Evolutionary conservation across 2,797 vertebrate genomes (phyloP).

Genomic region (Myotis daubentonii): DNA sequence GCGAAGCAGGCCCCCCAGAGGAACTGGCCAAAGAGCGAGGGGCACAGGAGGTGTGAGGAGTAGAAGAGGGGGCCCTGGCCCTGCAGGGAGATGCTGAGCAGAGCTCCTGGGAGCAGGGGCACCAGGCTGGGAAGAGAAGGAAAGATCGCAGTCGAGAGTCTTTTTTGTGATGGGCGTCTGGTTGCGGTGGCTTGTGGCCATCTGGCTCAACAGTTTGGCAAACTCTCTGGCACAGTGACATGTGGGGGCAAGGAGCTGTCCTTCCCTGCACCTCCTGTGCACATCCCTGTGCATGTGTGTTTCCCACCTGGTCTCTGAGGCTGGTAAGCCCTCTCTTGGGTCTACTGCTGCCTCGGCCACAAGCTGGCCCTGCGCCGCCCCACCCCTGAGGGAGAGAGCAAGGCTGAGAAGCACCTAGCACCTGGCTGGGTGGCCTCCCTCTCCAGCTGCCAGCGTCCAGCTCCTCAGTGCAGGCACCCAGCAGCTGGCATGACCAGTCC

Average conservation of each 20-base stretch:
- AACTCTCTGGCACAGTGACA: not conserved
- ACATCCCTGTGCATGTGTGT: not conserved
- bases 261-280: not conserved
- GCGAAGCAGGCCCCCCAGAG: constrained; percentile 53
- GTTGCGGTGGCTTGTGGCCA: not conserved
- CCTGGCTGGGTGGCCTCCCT: not conserved
- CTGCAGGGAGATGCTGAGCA: constrained; percentile 61
- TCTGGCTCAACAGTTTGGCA: not conserved
- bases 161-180: not conserved
- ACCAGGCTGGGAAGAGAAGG: not conserved
- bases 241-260: not conserved
- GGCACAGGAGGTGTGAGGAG: constrained; percentile 36
- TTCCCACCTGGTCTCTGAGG: not conserved
- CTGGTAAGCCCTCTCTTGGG: not conserved
- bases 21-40: constrained; percentile 61
- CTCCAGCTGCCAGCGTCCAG: not conserved
- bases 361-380: not conserved
- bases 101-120: not conserved
- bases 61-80: constrained; percentile 60
- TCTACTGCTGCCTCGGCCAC: not conserved
- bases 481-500: not conserved
- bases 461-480: not conserved
- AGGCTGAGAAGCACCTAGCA: not conserved
- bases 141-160: not conserved
- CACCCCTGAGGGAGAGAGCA: not conserved